Evolutionary conservation across 1,140 invertebrate species (phyloP).

Genomic region (silkworm (Bombyx mori)): ASM3026992v2 NC_085107.1:10214501-10215000

Average conservation of each 20-base stretch:
- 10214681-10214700: too few species aligned
- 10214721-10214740: constrained; percentile 30
- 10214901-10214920: constrained; percentile 8
- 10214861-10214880: constrained; percentile 38
- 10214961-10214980: background rate
- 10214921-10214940: background rate
- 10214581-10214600: too few species aligned
- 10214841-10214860: constrained; percentile 45
- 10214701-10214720: too few species aligned
- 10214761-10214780: constrained; percentile 48
- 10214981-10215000: too few species aligned
- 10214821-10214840: constrained; percentile 22
- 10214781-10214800: constrained; percentile 46
- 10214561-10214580: background rate
- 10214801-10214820: constrained; percentile 15
- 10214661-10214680: too few species aligned
- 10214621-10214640: too few species aligned
- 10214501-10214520: background rate
- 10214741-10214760: constrained; percentile 38
- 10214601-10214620: too few species aligned
- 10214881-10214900: constrained; percentile 26
- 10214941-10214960: background rate
- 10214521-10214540: constrained; percentile 2
- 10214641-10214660: too few species aligned
- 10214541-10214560: constrained; percentile 3